Conservation (phyloP, 2,888 invertebrate genomes). For the Sthenelais limicola region DNA sequence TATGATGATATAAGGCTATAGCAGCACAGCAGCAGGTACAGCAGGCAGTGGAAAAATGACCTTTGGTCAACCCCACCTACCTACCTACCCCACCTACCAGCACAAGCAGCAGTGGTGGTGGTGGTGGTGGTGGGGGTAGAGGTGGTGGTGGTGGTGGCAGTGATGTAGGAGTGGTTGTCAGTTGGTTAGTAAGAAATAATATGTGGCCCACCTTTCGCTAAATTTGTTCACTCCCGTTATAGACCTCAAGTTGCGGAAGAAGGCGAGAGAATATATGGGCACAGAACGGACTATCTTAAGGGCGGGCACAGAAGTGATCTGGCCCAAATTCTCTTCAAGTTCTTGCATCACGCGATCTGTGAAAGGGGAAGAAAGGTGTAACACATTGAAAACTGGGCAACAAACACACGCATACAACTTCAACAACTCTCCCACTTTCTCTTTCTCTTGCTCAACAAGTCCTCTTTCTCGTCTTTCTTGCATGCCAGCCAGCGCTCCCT, state of each 20-base stretch:
- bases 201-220: slow-evolving; percentile 67
- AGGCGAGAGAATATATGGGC: slow-evolving; percentile 86
- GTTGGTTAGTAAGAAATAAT: slow-evolving; percentile 25
- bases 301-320: slow-evolving; percentile 87
- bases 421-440: background rate
- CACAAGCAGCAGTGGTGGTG: background rate
- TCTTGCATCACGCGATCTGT: slow-evolving; percentile 69
- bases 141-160: background rate
- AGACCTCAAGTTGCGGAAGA: slow-evolving; percentile 81
- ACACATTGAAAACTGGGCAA: slow-evolving; percentile 27
- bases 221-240: slow-evolving; percentile 78
- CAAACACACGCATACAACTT: too few relatives aligned
- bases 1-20: too few relatives aligned
- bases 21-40: too few relatives aligned
- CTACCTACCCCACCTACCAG: too few relatives aligned
- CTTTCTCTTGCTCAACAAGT: too few relatives aligned
- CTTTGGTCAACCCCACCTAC: too few relatives aligned
- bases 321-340: slow-evolving; percentile 84
- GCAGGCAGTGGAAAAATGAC: too few relatives aligned
- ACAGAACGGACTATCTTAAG: slow-evolving; percentile 83
- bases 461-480: too few relatives aligned
- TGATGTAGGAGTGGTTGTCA: too few relatives aligned
- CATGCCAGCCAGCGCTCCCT: too few relatives aligned
- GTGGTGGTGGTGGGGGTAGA: background rate
- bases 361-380: slow-evolving; percentile 30